phyloP scores from a whole-genome alignment of 2,113 vertebrate genomes.

The Chinchilla lanigera region DNA sequence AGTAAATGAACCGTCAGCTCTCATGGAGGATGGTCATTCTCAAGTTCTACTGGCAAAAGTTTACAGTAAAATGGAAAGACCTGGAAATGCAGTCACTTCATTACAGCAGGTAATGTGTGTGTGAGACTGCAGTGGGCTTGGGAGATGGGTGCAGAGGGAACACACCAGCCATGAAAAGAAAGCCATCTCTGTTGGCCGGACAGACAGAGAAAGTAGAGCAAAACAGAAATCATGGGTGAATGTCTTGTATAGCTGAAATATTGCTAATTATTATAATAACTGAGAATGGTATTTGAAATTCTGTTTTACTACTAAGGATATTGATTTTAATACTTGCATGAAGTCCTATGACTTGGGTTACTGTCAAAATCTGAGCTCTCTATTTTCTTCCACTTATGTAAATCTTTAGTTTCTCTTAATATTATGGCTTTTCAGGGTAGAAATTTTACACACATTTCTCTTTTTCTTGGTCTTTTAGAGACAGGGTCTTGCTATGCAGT shows the following conservation, averaged over 20 bases:
- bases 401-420: not conserved
- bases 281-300: not conserved
- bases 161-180: not conserved
- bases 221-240: not conserved
- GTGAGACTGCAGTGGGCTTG: not conserved
- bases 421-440: not conserved
- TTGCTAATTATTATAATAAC: not conserved
- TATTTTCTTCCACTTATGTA: not conserved
- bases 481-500: too few species aligned
- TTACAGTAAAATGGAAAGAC: conserved; percentile 93
- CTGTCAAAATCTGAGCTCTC: not conserved
- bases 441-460: not conserved
- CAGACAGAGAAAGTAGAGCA: not conserved
- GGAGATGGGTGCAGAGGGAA: not conserved
- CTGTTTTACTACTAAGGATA: not conserved
- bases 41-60: conserved; percentile 95
- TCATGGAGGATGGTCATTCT: conserved; percentile 94
- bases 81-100: conserved; percentile 90
- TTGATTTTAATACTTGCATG: not conserved
- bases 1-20: conserved; percentile 92
- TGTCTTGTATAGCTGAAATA: not conserved
- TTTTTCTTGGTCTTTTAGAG: too few species aligned
- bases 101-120: conserved; percentile 90
- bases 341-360: not conserved
- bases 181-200: not conserved